Evolutionary conservation across 2,888 invertebrate genomes (phyloP).

Genomic region (Cremastobaeus sp.): DNA sequence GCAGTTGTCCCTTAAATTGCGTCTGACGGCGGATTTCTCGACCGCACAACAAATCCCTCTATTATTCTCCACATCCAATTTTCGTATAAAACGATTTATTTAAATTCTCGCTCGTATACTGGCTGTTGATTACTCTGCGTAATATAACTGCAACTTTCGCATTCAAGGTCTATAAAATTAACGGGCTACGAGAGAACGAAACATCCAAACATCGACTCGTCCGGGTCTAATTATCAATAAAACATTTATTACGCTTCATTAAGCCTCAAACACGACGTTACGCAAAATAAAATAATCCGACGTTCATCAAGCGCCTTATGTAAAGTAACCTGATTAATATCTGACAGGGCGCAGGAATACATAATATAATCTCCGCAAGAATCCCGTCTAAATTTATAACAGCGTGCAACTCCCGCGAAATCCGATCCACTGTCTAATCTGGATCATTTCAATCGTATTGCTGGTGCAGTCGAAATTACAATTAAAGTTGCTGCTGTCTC

Average conservation of each 20-base stretch:
- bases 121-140: slow-evolving; percentile 10
- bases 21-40: no score
- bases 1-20: no score
- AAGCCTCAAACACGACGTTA: slow-evolving; percentile 30
- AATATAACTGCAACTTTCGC: no score
- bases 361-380: slow-evolving; percentile 33
- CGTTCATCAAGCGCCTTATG: slow-evolving; percentile 38
- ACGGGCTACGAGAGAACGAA: slow-evolving; percentile 7
- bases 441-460: background rate
- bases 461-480: background rate
- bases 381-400: slow-evolving; percentile 27
- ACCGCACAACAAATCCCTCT: no score
- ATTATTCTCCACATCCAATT: no score
- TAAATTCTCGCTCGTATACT: background rate
- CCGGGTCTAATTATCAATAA: slow-evolving; percentile 39
- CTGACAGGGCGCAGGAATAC: slow-evolving; percentile 26
- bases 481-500: background rate
- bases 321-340: slow-evolving; percentile 46
- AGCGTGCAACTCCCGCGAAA: slow-evolving; percentile 4
- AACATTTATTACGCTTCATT: slow-evolving; percentile 45
- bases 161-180: slow-evolving; percentile 18
- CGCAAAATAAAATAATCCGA: slow-evolving; percentile 37
- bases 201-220: slow-evolving; percentile 15
- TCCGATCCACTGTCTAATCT: slow-evolving; percentile 9
- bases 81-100: no score